Conservation (phyloP, 2,797 vertebrate species). For the Sebastolobus altivelis region DNA sequence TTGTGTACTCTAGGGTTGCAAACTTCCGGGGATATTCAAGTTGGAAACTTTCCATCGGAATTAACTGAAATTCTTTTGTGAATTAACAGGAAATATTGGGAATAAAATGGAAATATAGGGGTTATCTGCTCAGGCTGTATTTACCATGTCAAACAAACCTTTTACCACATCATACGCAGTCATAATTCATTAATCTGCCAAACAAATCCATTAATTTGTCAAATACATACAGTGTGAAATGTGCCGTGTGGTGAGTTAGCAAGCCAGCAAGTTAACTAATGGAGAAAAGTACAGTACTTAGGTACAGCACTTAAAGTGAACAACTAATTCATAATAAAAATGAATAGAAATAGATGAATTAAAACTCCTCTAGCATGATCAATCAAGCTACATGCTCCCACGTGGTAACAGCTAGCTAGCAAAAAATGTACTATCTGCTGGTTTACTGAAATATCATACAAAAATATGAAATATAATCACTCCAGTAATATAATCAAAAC, state of each 20-base stretch:
- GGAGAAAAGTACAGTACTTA: neutral
- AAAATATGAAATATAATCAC: neutral
- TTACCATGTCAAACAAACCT: neutral
- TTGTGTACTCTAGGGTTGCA: neutral
- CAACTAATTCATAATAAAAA: neutral
- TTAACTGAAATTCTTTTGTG: neutral
- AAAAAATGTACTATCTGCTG: too few species aligned
- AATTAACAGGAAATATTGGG: neutral
- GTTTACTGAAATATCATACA: too few species aligned
- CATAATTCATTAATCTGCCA: neutral
- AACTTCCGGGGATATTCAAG: neutral
- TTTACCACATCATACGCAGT: neutral
- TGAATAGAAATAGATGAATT: neutral
- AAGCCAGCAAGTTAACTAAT: neutral
- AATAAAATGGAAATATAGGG: too few species aligned
- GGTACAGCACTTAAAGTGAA: neutral
- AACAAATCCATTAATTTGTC: too few species aligned
- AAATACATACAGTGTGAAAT: neutral
- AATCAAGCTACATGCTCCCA: too few species aligned
- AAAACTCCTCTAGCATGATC: too few species aligned
- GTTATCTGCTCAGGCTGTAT: neutral
- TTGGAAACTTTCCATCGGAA: neutral
- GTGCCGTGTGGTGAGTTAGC: neutral
- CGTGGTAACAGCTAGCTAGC: too few species aligned
- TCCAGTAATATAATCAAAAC: neutral